Percentiles rank a stretch among this genome's conserved stretches.
phyloP scores from a whole-genome alignment of 2,113 vertebrate species.

The Amblyornis subalaris region DNA sequence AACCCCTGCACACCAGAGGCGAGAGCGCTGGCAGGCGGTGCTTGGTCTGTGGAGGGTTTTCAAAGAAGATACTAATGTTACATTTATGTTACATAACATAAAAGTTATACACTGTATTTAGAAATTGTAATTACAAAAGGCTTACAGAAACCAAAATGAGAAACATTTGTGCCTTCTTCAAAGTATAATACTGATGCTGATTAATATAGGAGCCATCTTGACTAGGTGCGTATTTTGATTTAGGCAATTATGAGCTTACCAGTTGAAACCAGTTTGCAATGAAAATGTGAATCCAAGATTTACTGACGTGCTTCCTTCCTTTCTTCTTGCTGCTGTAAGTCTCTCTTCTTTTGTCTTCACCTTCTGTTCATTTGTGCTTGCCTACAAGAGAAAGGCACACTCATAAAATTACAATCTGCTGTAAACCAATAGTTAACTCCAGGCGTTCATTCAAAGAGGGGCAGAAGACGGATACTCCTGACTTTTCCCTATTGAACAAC shows the following conservation, averaged over 20 bases:
- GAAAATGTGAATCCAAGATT: neutral
- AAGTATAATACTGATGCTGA: neutral
- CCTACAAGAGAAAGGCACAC: neutral
- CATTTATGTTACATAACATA: neutral
- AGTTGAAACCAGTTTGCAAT: neutral
- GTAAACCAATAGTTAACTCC: neutral
- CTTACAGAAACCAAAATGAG: neutral
- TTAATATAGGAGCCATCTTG: constrained; percentile 1
- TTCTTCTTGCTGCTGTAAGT: neutral
- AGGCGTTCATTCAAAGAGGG: neutral
- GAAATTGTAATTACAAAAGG: neutral
- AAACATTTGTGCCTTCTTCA: neutral
- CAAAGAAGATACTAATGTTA: neutral
- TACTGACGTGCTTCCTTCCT: neutral
- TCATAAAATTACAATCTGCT: neutral
- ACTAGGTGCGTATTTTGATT: constrained; percentile 23
- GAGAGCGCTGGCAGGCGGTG: neutral
- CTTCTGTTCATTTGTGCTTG: neutral
- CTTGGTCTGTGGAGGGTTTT: neutral
- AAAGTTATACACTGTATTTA: neutral
- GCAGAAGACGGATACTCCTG: fast-evolving
- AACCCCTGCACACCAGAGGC: neutral
- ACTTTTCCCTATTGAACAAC: neutral
- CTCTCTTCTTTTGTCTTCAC: neutral
- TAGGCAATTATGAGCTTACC: neutral